phyloP scores from a whole-genome alignment of 2,797 vertebrate genomes.

The Xiphophorus birchmanni region DNA sequence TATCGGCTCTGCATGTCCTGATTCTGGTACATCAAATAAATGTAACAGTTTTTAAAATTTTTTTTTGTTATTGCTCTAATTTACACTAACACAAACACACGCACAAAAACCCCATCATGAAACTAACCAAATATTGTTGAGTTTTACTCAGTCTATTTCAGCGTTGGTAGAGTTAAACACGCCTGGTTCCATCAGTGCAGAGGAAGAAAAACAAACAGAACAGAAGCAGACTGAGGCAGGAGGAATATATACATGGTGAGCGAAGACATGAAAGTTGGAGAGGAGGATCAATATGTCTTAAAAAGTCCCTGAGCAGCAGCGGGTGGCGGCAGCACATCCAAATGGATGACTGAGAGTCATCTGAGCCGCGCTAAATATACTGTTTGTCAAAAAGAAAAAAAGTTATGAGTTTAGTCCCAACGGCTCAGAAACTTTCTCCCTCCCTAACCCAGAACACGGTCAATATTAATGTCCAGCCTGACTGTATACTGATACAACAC shows the following conservation, averaged over 20 bases:
- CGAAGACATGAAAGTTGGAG: background rate
- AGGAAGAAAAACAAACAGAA: background rate
- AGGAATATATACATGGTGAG: background rate
- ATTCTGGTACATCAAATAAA: background rate
- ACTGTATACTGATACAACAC: background rate
- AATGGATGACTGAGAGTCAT: constrained; percentile 8
- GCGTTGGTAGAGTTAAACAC: background rate
- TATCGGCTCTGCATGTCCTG: background rate
- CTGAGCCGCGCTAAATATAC: constrained; percentile 1
- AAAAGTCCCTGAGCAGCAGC: background rate
- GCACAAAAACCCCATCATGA: background rate
- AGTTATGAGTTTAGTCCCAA: background rate
- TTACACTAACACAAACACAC: background rate
- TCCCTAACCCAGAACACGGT: background rate
- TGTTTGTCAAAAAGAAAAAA: background rate
- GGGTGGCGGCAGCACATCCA: background rate
- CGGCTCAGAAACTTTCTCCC: background rate
- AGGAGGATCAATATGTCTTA: background rate
- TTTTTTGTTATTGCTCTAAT: background rate
- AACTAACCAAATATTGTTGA: background rate
- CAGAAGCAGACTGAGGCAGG: background rate
- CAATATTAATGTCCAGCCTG: background rate
- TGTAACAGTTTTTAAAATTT: background rate
- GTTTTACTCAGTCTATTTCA: background rate
- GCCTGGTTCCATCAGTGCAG: background rate